Percentiles rank a stretch among this genome's conserved stretches.
Evolutionary conservation across 2,113 vertebrate genomes (phyloP).

Genomic region (Diphyllodes magnificus): DNA sequence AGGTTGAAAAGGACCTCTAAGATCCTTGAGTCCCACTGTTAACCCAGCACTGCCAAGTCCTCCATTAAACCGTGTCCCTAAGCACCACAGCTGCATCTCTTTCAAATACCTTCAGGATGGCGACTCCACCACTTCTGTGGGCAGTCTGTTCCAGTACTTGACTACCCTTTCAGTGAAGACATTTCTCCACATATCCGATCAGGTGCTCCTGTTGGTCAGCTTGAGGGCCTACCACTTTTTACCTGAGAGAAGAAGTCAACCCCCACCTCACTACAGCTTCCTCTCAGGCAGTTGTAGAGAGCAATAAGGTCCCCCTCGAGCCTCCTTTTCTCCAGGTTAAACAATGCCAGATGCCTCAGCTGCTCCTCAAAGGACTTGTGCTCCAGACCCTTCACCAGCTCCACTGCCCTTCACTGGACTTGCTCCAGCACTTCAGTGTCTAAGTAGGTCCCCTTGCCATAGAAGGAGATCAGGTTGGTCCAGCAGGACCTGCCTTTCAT

Average conservation of each 20-base stretch:
- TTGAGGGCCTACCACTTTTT: not conserved
- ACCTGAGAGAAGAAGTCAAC: not conserved
- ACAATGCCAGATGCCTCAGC: not conserved
- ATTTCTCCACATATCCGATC: not conserved
- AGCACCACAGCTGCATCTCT: not conserved
- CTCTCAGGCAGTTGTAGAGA: not conserved
- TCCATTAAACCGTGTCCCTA: not conserved
- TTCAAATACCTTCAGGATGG: not conserved
- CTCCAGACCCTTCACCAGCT: not conserved
- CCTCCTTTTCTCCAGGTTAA: not conserved
- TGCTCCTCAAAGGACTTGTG: not conserved
- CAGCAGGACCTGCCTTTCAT: not conserved
- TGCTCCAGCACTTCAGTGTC: not conserved
- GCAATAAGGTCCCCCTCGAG: fast-evolving
- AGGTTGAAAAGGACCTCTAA: not conserved
- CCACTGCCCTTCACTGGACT: not conserved
- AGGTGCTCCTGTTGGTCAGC: not conserved
- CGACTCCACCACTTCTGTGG: not conserved
- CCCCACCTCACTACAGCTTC: not conserved
- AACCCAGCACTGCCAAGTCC: not conserved
- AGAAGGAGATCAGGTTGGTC: not conserved
- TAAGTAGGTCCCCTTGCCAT: not conserved
- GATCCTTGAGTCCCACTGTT: not conserved
- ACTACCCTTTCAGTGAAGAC: not conserved
- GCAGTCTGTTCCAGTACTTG: not conserved